Evolutionary conservation across 2,113 vertebrate species (phyloP).

Genomic region (Nycticryphes semicollaris): DNA sequence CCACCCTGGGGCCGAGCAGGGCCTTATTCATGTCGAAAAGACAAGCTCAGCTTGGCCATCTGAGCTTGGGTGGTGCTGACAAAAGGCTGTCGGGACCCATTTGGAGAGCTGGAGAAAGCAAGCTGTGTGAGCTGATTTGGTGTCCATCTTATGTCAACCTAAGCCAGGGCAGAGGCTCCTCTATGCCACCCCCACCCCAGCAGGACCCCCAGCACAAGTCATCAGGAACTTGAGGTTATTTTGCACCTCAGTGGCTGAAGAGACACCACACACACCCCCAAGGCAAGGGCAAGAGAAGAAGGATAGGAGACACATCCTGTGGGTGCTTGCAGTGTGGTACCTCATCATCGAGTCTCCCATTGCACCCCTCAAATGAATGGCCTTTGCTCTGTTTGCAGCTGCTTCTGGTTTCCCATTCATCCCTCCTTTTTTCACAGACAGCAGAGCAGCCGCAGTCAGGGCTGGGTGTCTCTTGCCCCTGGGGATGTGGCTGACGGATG

Average conservation of each 20-base stretch:
- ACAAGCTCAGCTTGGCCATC: not conserved
- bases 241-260: not conserved
- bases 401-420: not conserved
- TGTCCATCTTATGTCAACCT: not conserved
- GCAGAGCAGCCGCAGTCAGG: rapidly evolving
- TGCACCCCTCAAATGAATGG: not conserved
- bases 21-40: not conserved
- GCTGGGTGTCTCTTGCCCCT: not conserved
- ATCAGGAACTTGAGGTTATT: not conserved
- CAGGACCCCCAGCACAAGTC: not conserved
- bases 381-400: not conserved
- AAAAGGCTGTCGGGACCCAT: not conserved
- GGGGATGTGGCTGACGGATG: too few species aligned
- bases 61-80: not conserved
- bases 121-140: not conserved
- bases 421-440: not conserved
- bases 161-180: not conserved
- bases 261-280: not conserved
- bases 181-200: not conserved
- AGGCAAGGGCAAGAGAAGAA: not conserved
- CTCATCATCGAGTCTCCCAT: rapidly evolving
- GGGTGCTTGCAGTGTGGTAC: not conserved
- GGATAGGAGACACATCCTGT: not conserved
- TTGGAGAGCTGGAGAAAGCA: not conserved
- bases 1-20: not conserved